phyloP scores from a whole-genome alignment of 2,113 vertebrate genomes.

The Channa maculata region DNA sequence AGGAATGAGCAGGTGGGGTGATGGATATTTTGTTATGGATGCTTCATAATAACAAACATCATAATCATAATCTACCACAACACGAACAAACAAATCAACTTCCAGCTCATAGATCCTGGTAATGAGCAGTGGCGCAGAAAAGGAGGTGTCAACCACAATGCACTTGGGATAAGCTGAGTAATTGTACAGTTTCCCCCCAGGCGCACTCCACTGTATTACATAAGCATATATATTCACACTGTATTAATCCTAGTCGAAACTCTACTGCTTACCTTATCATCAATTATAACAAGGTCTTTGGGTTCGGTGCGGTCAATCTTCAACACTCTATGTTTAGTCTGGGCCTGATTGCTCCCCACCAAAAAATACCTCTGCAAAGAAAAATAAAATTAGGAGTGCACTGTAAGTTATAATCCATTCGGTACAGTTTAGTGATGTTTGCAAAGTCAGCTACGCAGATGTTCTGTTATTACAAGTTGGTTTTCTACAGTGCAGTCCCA shows the following conservation, averaged over 20 bases:
- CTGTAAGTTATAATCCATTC: not conserved
- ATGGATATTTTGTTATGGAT: constrained; percentile 49
- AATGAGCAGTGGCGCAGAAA: constrained; percentile 50
- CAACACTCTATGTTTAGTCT: constrained; percentile 94
- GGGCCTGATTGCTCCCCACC: constrained; percentile 94
- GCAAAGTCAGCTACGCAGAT: no score
- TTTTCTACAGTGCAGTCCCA: no score
- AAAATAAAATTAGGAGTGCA: constrained; percentile 22
- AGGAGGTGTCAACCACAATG: constrained; percentile 39
- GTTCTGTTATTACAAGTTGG: no score
- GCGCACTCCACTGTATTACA: constrained; percentile 63
- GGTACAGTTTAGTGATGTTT: not conserved
- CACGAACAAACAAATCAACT: constrained; percentile 49
- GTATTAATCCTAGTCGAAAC: constrained; percentile 11
- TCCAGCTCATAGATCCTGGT: constrained; percentile 45
- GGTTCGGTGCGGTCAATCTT: constrained; percentile 98
- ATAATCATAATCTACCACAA: constrained; percentile 43
- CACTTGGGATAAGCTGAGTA: constrained; percentile 57
- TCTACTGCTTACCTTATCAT: constrained; percentile 89
- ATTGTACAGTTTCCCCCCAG: constrained; percentile 58
- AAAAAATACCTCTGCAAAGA: constrained; percentile 92
- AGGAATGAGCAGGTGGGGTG: constrained; percentile 37
- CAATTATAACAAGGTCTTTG: constrained; percentile 93
- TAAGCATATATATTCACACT: constrained; percentile 58
- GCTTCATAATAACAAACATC: constrained; percentile 60